These are phyloP conservation scores for Blastobasis lacticolella DNA, from an alignment of 2,888 invertebrate genomes.

Conservation along the genomic window DNA sequence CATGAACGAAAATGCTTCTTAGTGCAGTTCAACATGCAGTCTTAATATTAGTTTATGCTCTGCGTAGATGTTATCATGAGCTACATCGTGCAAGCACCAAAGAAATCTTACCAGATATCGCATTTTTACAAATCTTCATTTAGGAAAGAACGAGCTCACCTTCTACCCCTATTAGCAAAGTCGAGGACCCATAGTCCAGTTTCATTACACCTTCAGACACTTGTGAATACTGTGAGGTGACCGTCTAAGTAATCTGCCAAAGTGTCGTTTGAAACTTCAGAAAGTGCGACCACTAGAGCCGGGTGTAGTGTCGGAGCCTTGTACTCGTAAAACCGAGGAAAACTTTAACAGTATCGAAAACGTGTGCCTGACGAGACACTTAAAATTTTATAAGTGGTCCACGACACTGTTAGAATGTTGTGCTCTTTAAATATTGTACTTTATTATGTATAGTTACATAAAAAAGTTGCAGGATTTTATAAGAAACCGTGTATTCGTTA, in stretches of 20 bases:
- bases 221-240: conserved; percentile 17
- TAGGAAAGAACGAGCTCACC: neutral
- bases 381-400: conserved; percentile 19
- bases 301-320: conserved; percentile 17
- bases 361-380: conserved; percentile 23
- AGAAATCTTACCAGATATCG: no score
- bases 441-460: no score
- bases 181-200: conserved; percentile 18
- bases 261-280: conserved; percentile 36
- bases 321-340: conserved; percentile 16
- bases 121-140: no score
- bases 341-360: conserved; percentile 27
- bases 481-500: no score
- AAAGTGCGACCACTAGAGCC: conserved; percentile 21
- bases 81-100: no score
- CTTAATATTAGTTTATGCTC: no score
- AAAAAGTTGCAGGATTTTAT: no score
- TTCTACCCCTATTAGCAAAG: conserved; percentile 13
- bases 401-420: conserved; percentile 2
- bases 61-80: no score
- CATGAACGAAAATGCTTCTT: no score
- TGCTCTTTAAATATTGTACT: neutral
- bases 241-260: conserved; percentile 27
- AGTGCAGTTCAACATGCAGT: no score
- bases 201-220: conserved; percentile 18